These are phyloP conservation scores for Eupithecia vulgata DNA, from an alignment of 2,888 invertebrate genomes.

Conservation along the genomic window DNA sequence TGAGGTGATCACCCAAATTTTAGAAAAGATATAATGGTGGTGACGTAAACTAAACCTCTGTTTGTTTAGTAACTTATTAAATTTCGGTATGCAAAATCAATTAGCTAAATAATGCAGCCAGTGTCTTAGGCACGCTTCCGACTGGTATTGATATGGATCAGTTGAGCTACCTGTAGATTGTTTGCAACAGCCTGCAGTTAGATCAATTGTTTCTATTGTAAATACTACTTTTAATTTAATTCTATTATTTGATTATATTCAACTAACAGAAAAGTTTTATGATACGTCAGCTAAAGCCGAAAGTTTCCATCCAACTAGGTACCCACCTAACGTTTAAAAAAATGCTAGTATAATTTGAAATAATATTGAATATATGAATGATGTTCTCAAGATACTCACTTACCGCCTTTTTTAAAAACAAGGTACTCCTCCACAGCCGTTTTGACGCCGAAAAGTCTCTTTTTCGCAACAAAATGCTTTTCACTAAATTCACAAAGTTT, in stretches of 20 bases:
- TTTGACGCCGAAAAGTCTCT: constrained; percentile 52
- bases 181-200: too few relatives aligned
- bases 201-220: too few relatives aligned
- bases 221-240: too few relatives aligned
- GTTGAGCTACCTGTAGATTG: too few relatives aligned
- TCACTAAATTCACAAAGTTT: constrained; percentile 52
- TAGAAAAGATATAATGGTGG: background rate
- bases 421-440: constrained; percentile 52
- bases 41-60: background rate
- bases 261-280: background rate
- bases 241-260: too few relatives aligned
- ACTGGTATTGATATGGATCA: too few relatives aligned
- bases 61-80: background rate
- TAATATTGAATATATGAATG: too few relatives aligned
- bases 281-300: background rate
- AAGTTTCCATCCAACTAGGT: background rate
- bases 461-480: constrained; percentile 29
- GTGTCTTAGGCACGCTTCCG: too few relatives aligned
- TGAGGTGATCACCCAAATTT: background rate
- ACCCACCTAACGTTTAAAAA: too few relatives aligned
- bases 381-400: constrained; percentile 51
- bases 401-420: constrained; percentile 74
- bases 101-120: too few relatives aligned
- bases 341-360: too few relatives aligned
- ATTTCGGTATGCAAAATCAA: background rate